phyloP scores from a whole-genome alignment of 2,797 vertebrate species.

The Alca torda region DNA sequence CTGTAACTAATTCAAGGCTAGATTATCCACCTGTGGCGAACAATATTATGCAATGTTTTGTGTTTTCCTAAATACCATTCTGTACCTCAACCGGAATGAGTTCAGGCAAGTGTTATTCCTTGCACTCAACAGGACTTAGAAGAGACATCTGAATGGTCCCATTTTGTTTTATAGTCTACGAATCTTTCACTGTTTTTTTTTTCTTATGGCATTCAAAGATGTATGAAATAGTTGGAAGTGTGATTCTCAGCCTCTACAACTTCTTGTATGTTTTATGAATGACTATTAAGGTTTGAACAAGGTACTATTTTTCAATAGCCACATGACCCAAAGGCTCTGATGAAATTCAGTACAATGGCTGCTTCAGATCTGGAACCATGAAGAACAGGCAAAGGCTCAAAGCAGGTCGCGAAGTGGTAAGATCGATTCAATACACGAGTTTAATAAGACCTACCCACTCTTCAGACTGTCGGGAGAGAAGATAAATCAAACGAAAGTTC shows the following conservation, averaged over 20 bases:
- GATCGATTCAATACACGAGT: background rate
- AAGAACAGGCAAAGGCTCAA: background rate
- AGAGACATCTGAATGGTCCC: background rate
- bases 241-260: background rate
- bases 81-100: background rate
- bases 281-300: background rate
- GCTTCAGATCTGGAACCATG: background rate
- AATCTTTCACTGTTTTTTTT: background rate
- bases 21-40: background rate
- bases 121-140: background rate
- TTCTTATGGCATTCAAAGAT: background rate
- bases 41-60: background rate
- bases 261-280: background rate
- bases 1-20: conserved; percentile 11
- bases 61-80: background rate
- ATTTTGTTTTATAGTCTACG: background rate
- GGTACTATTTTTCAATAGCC: background rate
- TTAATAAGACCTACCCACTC: background rate
- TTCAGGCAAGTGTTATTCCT: background rate
- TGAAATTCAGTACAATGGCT: background rate
- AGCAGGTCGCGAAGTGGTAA: background rate
- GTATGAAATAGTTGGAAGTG: background rate
- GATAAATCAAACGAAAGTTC: background rate
- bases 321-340: background rate
- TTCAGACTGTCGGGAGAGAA: background rate